Evolutionary conservation across 23 tunicate species (phyloP), one percentile per base, ranked within the genome.

Genomic region (Styela clava): DNA sequence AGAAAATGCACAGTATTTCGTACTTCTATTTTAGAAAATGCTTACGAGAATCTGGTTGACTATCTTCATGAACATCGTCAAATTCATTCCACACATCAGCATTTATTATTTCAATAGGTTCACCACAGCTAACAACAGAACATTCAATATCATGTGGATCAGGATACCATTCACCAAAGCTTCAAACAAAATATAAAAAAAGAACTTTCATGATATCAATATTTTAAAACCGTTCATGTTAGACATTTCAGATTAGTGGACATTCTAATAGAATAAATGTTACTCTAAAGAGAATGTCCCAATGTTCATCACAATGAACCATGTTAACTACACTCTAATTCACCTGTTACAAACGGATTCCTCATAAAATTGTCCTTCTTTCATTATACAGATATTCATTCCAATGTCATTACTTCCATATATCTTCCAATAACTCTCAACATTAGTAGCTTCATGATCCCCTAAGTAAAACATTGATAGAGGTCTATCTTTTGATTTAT

Each of bases 111-210:
- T 33, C 62, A 31, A 89, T 89, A 33, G 97, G 97, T 26, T 71
- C 84, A 1, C 87, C 97, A 67, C 97, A 91, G 61, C 82, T 84
- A 3, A 91, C 97, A 62, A 76, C 25, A 18, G 76, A 76, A 35
- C 97, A 91, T 70, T 82, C 87, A 12, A 91, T 82, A 27, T 78
- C 34, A 27, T 25, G 34, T 19, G 97, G 89, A 63, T 86, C 74
- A 0, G 97, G 97, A 62, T 79, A 61, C 97, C 97, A 91, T 7
- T 63, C 31, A 25, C 97, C 97, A 34, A 63, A 71, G 64, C 95
- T 89, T 18, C 24, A 81, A 73, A 64, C n/a, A 82, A 82, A 73
- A 35, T 36, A 69, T 33, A 74, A n/a, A n/a, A n/a, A n/a, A n/a
- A n/a, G n/a, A n/a, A n/a, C n/a, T n/a, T n/a, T 24, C 64, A 61